A percentile compares a stretch with the other conserved stretches of the same genome.
phyloP scores from a whole-genome alignment of 1,140 invertebrate species.

The Neodiprion virginianus region DNA sequence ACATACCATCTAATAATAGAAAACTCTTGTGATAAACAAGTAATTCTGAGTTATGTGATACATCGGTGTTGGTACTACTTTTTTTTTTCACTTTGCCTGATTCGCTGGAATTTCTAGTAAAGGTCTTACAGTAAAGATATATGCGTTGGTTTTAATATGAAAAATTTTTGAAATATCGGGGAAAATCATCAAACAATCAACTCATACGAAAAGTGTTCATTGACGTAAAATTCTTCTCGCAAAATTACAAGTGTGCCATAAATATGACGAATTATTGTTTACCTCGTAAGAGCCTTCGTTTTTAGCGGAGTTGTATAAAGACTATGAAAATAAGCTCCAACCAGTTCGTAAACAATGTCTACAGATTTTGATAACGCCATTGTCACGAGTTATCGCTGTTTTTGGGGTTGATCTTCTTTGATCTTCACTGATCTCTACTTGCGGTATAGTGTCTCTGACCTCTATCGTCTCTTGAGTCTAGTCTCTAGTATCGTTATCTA shows the following conservation, averaged over 20 bases:
- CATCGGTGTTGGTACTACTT: conserved; percentile 19
- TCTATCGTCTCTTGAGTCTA: too few species aligned
- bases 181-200: conserved; percentile 21
- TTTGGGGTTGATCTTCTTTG: too few species aligned
- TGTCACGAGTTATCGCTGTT: background rate
- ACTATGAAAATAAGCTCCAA: conserved; percentile 72
- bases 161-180: background rate
- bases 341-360: conserved; percentile 63
- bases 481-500: too few species aligned
- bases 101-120: too few species aligned
- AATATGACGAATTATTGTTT: conserved; percentile 38
- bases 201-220: conserved; percentile 13
- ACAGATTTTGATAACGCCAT: conserved; percentile 75
- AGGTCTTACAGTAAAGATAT: conserved; percentile 25
- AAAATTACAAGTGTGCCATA: background rate
- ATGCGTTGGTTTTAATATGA: conserved; percentile 9
- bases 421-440: too few species aligned
- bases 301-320: conserved; percentile 73
- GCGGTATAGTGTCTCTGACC: too few species aligned
- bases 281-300: conserved; percentile 78
- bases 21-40: background rate
- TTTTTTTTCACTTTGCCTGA: background rate
- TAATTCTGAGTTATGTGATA: conserved; percentile 35
- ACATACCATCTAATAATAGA: background rate
- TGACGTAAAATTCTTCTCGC: background rate